Base-by-base conservation (phyloP, 1,140 invertebrate species). In the Chlorops oryzae region DNA sequence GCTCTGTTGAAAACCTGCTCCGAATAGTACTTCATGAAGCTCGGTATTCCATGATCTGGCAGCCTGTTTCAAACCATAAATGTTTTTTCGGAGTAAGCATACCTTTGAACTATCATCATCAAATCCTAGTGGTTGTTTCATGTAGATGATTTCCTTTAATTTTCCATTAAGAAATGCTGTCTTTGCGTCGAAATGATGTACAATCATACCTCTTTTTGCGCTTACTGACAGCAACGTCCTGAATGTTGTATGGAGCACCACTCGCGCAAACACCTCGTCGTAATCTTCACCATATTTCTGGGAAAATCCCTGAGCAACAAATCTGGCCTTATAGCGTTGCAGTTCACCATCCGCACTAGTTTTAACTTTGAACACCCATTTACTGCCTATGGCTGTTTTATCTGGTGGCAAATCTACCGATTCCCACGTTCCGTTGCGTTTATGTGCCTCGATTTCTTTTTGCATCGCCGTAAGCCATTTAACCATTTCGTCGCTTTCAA, bases 31-130 rank as follows among this genome's bases (percentile, higher is more conserved):
- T 10, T 38, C 46, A 38, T 37, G 50, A 54, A 59, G 49, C 47
- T 24, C 65, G 56, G 52, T n/a, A n/a, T 75, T 67, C 72, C 73
- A 77, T 7, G 54, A 62, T 25, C 61, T 53, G 17, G 70, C 60
- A 15, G 74, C 61, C 57, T 77, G 73, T 54, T 75, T 74, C 5
- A 76, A 51, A 1, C 67, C 68, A 52, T 75, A 75, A 3, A 77
- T 17, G 21, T 61, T 63, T 52, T 69, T 73, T n/a, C 59, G 61
- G 20, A 75, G 40, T 21, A 35, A 58, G 18, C 54, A 72, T 39
- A 59, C 59, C 58, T 48, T 58, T 22, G 25, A n/a, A 44, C 22
- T 55, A 17, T 47, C 50, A 35, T 59, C 52, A 13, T 61, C 52
- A 38, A 63, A 73, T 15, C 71, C 70, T 10, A 49, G 37, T 27